Base-by-base conservation (phyloP, 1,140 invertebrate genomes). In the Littorina saxatilis region DNA sequence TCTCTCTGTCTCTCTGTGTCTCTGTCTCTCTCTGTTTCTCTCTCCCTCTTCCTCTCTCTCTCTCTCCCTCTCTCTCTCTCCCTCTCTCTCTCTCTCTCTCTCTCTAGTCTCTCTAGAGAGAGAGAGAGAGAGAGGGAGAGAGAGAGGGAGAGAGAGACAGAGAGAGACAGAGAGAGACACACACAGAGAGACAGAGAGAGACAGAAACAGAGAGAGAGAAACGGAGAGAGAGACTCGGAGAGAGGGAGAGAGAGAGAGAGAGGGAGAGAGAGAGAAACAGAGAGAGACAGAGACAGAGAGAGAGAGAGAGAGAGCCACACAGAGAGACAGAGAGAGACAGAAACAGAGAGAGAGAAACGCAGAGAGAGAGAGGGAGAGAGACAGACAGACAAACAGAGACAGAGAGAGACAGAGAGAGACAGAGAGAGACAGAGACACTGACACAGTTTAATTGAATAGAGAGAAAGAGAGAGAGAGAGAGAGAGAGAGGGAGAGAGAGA, bases 321-420 rank as follows among this genome's bases (percentile, higher is more conserved):
- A 52, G 40, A 75, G 27, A 75, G 73, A n/a, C 7, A 32, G 27
- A 32, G 47, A 32, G 37, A 47, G 73, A 47, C n/a, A n/a, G n/a
- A n/a, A n/a, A n/a, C 27, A 39, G 72, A 74, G 5, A 11, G 37
- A 39, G 5, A 39, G 29, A 32, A 13, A 77, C 29, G 75, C 29
- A 32, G 55, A 58, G 75, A 39, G 32, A 5, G 47, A 58, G 75
- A 39, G 29, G 50, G 47, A 5, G 75, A 39, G 55, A 17, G 50
- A 70, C 20, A 52, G 52, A 78, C 50, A 40, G 55, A 40, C 50
- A 61, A 35, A 78, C 32, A 78, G 75, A 61, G 52, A 61, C 20
- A 61, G 39, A 55, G 29, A 61, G 39, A 39, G 15, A 58, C 5
- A 61, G 29, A 61, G 73, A 75, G 47, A 29, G 37, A 52, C 7